Conservation (phyloP, 2,888 invertebrate species). For the Mythimna lalbum region DNA sequence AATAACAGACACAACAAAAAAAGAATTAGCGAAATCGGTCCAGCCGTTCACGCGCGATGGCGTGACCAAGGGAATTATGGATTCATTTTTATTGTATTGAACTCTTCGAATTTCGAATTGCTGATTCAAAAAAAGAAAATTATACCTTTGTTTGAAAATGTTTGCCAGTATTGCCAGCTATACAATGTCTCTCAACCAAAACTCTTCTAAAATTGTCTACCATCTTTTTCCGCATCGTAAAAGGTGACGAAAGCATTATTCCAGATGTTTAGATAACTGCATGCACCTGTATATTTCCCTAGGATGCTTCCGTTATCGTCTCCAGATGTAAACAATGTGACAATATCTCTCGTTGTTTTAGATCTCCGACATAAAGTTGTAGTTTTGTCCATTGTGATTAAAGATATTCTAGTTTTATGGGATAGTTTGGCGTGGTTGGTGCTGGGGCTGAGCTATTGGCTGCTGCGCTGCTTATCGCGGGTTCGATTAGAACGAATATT, state of each 20-base stretch:
- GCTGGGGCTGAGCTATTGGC: no score
- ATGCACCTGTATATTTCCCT: conserved; percentile 22
- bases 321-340: conserved; percentile 22
- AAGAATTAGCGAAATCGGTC: no score
- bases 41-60: no score
- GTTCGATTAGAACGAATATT: no score
- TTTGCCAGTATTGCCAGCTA: background rate
- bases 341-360: background rate
- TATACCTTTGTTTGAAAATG: background rate
- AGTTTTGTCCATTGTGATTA: background rate
- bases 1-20: no score
- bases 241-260: conserved; percentile 23
- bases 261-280: conserved; percentile 20
- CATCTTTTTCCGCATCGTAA: background rate
- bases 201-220: background rate
- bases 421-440: background rate
- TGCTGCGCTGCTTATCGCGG: no score
- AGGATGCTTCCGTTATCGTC: conserved; percentile 7
- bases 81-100: no score
- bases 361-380: background rate
- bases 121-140: no score
- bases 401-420: background rate
- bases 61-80: no score
- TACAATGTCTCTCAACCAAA: background rate
- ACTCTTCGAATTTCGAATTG: no score